Conservation (phyloP, 2,113 vertebrate species). For the Erythrocercus mccallii region DNA sequence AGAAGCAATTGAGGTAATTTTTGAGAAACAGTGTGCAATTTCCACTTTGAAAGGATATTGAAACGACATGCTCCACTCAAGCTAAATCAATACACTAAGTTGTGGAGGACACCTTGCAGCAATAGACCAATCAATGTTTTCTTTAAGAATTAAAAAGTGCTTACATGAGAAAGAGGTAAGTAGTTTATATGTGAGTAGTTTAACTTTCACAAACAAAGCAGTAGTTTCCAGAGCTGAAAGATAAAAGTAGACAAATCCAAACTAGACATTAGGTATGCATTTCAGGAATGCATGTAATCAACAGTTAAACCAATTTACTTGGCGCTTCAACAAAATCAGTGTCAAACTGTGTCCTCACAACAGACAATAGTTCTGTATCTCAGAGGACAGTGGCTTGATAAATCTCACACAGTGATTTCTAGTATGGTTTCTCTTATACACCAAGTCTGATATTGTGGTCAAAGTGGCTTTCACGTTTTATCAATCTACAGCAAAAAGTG, state of each 20-base stretch:
- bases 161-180: background rate
- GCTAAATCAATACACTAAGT: background rate
- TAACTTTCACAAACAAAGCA: background rate
- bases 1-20: background rate
- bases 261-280: background rate
- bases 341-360: background rate
- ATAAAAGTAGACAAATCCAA: background rate
- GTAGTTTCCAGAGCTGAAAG: background rate
- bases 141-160: background rate
- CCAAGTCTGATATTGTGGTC: background rate
- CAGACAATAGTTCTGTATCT: background rate
- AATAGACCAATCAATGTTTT: background rate
- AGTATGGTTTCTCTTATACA: background rate
- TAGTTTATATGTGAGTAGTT: background rate
- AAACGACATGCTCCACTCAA: background rate
- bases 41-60: background rate
- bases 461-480: background rate
- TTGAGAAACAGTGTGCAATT: background rate
- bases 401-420: background rate
- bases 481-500: background rate
- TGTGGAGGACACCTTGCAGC: background rate
- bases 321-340: background rate
- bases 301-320: background rate
- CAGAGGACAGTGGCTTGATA: background rate
- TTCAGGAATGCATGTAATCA: background rate